Conservation (phyloP, 2,888 invertebrate species). For the Pegoplata infirma region DNA sequence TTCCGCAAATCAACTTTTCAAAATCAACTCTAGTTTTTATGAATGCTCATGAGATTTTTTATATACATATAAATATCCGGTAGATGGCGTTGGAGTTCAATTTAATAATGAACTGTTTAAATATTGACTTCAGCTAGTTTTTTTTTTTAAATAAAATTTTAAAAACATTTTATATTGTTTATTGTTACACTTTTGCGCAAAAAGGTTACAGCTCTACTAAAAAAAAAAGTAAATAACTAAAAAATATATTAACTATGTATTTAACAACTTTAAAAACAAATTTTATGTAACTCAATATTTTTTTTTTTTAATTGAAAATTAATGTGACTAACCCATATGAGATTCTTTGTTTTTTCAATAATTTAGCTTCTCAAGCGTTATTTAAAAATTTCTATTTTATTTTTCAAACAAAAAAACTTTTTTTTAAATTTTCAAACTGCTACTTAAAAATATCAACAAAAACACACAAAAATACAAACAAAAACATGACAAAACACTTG, state of each 20-base stretch:
- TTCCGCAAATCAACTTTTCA: no score
- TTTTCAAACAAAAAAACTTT: constrained; percentile 41
- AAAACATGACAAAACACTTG: background rate
- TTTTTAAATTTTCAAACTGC: constrained; percentile 37
- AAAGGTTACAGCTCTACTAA: constrained; percentile 71
- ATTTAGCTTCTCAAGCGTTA: constrained; percentile 47
- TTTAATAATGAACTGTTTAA: no score
- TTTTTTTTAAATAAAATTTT: background rate
- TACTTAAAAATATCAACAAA: constrained; percentile 30
- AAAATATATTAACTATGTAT: constrained; percentile 30
- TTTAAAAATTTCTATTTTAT: constrained; percentile 58
- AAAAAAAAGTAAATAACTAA: constrained; percentile 35
- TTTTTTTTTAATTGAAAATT: constrained; percentile 18
- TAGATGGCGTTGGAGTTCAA: no score
- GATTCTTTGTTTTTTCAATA: constrained; percentile 8
- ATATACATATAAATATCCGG: no score
- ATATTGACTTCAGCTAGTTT: no score
- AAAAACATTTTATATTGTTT: constrained; percentile 44
- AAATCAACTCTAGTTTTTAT: no score
- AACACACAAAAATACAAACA: no score
- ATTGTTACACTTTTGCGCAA: constrained; percentile 75
- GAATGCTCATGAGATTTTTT: no score
- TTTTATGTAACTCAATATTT: constrained; percentile 23
- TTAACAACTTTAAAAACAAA: constrained; percentile 21
- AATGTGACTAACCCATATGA: constrained; percentile 55